Evolutionary conservation across 64 coral and sea anemone genomes (phyloP).

Genomic region (Acropora yongei): DNA sequence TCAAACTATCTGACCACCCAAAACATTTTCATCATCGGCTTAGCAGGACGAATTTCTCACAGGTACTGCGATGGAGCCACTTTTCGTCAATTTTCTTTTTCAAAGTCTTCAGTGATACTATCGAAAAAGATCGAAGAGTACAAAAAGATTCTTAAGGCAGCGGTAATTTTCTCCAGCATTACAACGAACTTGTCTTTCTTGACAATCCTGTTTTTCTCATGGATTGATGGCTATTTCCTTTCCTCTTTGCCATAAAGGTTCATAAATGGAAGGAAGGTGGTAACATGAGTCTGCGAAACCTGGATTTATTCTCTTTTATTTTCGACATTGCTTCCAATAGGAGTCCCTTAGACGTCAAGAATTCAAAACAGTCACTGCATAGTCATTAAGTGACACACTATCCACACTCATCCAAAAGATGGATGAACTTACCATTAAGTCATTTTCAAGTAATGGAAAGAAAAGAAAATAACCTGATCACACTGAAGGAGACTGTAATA

Average conservation of each 20-base stretch:
- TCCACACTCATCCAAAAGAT: no score
- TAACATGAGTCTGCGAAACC: slow-evolving; percentile 22
- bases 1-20: slow-evolving; percentile 41
- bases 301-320: slow-evolving; percentile 69
- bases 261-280: slow-evolving; percentile 29
- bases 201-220: slow-evolving; percentile 71
- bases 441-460: no score
- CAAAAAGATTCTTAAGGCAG: slow-evolving; percentile 33
- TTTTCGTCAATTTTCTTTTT: slow-evolving; percentile 68
- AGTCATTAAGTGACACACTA: background rate
- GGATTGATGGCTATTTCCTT: slow-evolving; percentile 76
- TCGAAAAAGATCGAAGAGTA: slow-evolving; percentile 2
- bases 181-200: slow-evolving; percentile 88
- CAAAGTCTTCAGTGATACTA: slow-evolving; percentile 12
- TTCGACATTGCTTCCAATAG: slow-evolving; percentile 47
- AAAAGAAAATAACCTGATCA: no score
- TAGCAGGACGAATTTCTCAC: slow-evolving; percentile 74
- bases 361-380: background rate
- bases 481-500: no score
- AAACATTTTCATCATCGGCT: slow-evolving; percentile 67
- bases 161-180: slow-evolving; percentile 61
- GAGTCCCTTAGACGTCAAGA: slow-evolving; percentile 68
- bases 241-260: slow-evolving; percentile 63
- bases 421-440: no score
- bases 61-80: slow-evolving; percentile 55